phyloP scores from a whole-genome alignment of 2,113 vertebrate species.

The Pterophyllum scalare region DNA sequence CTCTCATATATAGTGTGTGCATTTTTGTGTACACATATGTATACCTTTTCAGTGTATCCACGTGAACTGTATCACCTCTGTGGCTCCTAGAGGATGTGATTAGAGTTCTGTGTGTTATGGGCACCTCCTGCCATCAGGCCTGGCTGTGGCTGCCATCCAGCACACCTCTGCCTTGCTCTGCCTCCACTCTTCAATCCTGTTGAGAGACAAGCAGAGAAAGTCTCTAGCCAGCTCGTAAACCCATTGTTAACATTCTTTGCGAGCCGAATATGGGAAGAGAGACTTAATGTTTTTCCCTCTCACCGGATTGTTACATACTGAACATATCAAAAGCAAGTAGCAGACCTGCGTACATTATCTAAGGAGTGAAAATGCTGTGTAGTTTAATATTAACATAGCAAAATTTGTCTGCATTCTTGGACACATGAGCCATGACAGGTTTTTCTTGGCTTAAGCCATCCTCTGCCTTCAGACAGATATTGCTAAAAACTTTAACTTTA shows the following conservation, averaged over 20 bases:
- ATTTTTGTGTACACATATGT: too few relatives aligned
- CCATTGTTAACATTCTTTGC: conserved; percentile 68
- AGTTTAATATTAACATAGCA: conserved; percentile 12
- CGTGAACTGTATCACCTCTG: conserved; percentile 71
- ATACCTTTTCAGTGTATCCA: conserved; percentile 80
- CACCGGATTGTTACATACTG: conserved; percentile 40
- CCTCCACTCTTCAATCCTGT: conserved; percentile 48
- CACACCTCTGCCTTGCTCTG: conserved; percentile 39
- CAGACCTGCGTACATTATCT: conserved; percentile 36
- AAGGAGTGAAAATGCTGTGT: background rate
- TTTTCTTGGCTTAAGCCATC: conserved; percentile 20
- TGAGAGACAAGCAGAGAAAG: conserved; percentile 55
- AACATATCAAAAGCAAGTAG: conserved; percentile 51
- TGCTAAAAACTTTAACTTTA: background rate
- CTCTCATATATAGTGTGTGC: too few relatives aligned
- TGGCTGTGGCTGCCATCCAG: conserved; percentile 65
- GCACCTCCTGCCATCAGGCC: conserved; percentile 76
- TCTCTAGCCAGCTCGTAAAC: conserved; percentile 65
- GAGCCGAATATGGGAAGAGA: conserved; percentile 46
- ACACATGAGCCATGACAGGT: conserved; percentile 19
- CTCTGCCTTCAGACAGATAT: background rate
- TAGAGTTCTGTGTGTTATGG: conserved; percentile 57
- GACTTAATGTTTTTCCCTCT: conserved; percentile 46
- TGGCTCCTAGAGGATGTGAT: conserved; percentile 68
- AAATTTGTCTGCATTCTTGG: background rate